Percentiles rank a stretch among this genome's conserved stretches.
phyloP scores from a whole-genome alignment of 2,888 invertebrate species.

The Deroplatys truncata region DNA sequence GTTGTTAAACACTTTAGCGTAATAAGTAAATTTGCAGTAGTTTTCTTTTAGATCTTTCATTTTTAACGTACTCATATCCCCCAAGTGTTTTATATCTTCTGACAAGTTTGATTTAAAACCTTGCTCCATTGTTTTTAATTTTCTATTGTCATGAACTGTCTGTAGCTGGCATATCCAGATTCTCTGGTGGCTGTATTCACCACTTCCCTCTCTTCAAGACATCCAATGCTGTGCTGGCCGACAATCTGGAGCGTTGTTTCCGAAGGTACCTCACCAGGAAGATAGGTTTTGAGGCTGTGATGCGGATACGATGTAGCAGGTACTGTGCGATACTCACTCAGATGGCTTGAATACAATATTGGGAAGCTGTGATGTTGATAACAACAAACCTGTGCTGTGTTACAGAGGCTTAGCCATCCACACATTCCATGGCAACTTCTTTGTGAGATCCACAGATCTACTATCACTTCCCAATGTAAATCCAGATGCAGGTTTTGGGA shows the following conservation, averaged over 20 bases:
- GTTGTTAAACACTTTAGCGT: too few relatives aligned
- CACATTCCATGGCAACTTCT: slow-evolving; percentile 99
- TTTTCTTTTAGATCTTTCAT: too few relatives aligned
- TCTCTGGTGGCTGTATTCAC: slow-evolving; percentile 89
- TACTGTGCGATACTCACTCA: slow-evolving; percentile 36
- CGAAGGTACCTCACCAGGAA: slow-evolving; percentile 90
- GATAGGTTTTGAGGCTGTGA: slow-evolving; percentile 98
- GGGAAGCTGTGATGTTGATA: too few relatives aligned
- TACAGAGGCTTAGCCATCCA: slow-evolving; percentile 84
- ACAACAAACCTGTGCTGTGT: background rate
- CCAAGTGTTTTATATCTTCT: too few relatives aligned
- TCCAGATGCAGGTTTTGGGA: slow-evolving; percentile 96
- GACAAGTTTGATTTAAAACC: too few relatives aligned
- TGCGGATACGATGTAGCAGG: slow-evolving; percentile 93
- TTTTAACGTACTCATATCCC: too few relatives aligned
- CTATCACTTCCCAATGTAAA: slow-evolving; percentile 95
- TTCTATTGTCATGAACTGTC: background rate
- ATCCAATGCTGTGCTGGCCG: slow-evolving; percentile 64
- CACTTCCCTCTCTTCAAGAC: slow-evolving; percentile 86
- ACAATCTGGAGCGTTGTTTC: slow-evolving; percentile 71
- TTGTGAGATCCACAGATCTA: slow-evolving; percentile 95
- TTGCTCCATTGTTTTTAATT: too few relatives aligned
- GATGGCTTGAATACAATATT: background rate
- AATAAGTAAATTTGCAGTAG: too few relatives aligned
- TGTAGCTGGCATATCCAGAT: slow-evolving; percentile 84